Evolutionary conservation across 2,113 vertebrate species (phyloP), one percentile per base, ranked within the genome.

Genomic region (Crotophaga sulcirostris): DNA sequence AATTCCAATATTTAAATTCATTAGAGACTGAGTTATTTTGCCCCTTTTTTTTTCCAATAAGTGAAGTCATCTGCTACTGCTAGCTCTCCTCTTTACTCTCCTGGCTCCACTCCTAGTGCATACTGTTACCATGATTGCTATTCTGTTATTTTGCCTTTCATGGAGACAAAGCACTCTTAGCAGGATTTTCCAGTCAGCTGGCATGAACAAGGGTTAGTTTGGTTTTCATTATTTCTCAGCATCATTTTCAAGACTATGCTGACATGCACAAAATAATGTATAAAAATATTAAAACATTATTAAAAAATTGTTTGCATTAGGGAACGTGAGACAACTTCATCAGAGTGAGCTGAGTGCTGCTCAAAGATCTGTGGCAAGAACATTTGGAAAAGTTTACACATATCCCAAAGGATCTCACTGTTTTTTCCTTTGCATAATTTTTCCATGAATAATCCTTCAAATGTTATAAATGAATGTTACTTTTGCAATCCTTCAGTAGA

Each of bases 361-460:
- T 93, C 87, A 63, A 78, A 90, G 68, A 90, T 85, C 87, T 97
- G 97, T 93, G 98, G 97, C 97, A 97, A 56, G 78, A 95, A 96
- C 95, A 90, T 96, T 96, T 97, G 98, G 98, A 98, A 98, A 98
- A 98, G 96, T 95, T 98, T 98, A 98, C 96, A 75, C 92, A 91
- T 89, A 92, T 98, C 98, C 98, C 98, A 96, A 87, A 97, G 97
- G 97, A 98, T 92, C 97, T 97, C 90, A 97, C 96, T 98, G 93
- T 90, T 98, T 98, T 98, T 98, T 96, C 98, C 98, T 98, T 97
- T 96, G 97, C 98, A 97, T 98, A 98, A 98, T 98, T 98, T 98
- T 98, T 98, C 98, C 98, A 97, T 98, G 98, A 98, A 98, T 98
- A 98, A 98, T 98, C 96, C 97, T 96, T 97, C 97, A 97, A 97